phyloP scores from a whole-genome alignment of 2,797 vertebrate genomes.

The Rallus crepitans region DNA sequence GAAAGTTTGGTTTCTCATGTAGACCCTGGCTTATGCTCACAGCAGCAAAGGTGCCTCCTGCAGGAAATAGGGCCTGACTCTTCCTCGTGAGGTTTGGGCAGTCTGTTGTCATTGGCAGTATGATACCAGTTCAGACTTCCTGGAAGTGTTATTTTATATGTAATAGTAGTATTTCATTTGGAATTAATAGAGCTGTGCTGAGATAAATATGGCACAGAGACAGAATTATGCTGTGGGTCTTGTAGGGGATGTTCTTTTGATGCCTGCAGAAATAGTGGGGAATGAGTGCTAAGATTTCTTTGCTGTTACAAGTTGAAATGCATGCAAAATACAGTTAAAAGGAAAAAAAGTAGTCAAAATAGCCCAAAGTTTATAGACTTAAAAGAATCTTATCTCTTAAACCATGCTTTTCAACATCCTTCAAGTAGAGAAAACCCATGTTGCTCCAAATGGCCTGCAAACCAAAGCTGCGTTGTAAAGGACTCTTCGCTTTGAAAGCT shows the following conservation, averaged over 20 bases:
- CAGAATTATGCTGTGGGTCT: not conserved
- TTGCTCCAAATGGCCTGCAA: not conserved
- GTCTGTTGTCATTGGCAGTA: not conserved
- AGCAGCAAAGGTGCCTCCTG: not conserved
- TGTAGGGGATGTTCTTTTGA: not conserved
- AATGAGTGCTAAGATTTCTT: not conserved
- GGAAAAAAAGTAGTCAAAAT: not conserved
- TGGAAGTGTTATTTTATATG: not conserved
- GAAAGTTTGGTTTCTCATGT: not conserved
- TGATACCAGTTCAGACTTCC: not conserved
- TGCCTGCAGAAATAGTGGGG: not conserved
- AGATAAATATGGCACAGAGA: not conserved
- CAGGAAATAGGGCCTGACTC: not conserved
- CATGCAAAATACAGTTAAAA: not conserved
- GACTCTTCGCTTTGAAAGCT: not conserved
- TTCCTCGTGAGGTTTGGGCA: not conserved
- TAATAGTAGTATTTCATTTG: not conserved
- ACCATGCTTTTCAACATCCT: not conserved
- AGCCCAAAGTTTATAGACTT: not conserved
- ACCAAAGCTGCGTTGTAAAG: not conserved
- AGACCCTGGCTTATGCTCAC: not conserved
- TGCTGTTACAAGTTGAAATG: not conserved
- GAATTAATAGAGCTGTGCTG: not conserved
- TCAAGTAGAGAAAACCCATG: fast-evolving
- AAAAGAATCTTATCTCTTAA: not conserved